Evolutionary conservation across 2,888 invertebrate species (phyloP), one percentile per base, ranked within the genome.

Genomic region (Drosophila pseudotakahashii): DNA sequence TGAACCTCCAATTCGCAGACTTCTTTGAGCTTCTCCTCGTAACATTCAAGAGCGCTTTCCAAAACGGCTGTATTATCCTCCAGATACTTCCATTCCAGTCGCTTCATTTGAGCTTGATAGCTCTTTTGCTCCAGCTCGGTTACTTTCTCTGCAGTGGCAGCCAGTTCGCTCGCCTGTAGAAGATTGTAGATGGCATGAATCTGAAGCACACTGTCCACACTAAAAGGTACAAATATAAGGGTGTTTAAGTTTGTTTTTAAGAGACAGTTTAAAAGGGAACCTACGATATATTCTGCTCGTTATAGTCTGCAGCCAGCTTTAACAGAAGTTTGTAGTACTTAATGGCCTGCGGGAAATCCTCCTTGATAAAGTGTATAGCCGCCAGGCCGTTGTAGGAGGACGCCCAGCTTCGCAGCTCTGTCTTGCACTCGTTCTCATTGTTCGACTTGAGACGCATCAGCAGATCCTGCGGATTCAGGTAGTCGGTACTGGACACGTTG

Each of bases 181-280:
- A 95, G 92, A 90, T 96, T 96, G 80, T 95, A 93, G 64, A 95
- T 91, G 0, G 95, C 93, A 89, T 96, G 96, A 26, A 96, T 94
- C 82, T 94, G 93, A 76, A 94, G 92, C 44, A 96, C 91, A 52
- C 94, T 94, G 88, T 96, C 96, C 16, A 95, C 94, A 50, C 91
- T 91, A 59, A 10, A 71, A 67, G 23, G 13, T 7, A 3, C 7
- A 32, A 47, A 13, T 13, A 34, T 11, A 1, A 14, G 10, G 9
- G 5, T 0, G 39, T 9, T 14, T 2, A 41, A 41, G 11, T 7
- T 3, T 7, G 9, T 26, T 30, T 7, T 2, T 9, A 14, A 14
- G 13, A 30, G 30, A 30, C 11, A 34, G 34, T 34, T 11, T 16
- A 19, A 42, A 7, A 7, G 7, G 11, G 37, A 34, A 39, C 79